phyloP scores from a whole-genome alignment of 1,140 invertebrate genomes.

The Copidosoma floridanum region DNA sequence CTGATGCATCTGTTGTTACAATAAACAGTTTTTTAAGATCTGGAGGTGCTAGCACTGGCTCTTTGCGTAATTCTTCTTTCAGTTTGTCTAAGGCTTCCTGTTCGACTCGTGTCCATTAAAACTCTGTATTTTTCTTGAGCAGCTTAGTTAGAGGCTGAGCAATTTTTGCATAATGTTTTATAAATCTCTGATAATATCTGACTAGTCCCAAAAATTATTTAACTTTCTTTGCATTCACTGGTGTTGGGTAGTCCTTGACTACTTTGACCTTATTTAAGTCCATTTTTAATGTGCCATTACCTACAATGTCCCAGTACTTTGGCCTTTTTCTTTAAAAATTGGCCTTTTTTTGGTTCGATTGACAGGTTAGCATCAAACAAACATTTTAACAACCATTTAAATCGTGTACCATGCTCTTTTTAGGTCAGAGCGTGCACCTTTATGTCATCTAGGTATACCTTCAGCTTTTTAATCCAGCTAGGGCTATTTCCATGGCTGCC shows the following conservation, averaged over 20 bases:
- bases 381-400: no score
- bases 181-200: constrained; percentile 9
- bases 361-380: no score
- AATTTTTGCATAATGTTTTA: not conserved
- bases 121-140: not conserved
- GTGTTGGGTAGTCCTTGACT: not conserved
- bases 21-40: not conserved
- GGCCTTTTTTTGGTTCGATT: constrained; percentile 1
- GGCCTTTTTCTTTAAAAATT: not conserved
- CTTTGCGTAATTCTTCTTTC: not conserved
- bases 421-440: no score
- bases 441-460: no score
- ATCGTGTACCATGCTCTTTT: no score
- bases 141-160: not conserved
- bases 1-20: not conserved
- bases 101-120: not conserved
- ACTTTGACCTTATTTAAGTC: not conserved
- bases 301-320: not conserved
- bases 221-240: not conserved
- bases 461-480: no score
- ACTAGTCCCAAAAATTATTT: constrained; percentile 8
- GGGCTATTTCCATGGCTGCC: no score
- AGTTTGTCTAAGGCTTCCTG: not conserved
- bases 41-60: not conserved
- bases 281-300: not conserved